phyloP scores from a whole-genome alignment of 2,797 vertebrate species.

The Poecilia velifera region DNA sequence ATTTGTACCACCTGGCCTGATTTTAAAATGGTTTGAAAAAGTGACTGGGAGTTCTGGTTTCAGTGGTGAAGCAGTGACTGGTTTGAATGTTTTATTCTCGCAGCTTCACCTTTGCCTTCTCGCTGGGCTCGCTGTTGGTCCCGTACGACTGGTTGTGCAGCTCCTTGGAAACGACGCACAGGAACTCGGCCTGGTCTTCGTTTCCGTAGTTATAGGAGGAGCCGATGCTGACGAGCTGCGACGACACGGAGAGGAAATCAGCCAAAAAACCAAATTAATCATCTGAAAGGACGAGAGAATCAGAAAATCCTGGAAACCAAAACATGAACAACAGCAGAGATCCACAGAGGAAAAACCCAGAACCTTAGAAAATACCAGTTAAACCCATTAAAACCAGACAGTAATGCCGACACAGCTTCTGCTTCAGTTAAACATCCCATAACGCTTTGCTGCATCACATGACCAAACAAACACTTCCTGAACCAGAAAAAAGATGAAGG shows the following conservation, averaged over 20 bases:
- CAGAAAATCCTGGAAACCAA: constrained; percentile 9
- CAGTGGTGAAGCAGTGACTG: neutral
- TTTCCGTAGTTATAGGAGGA: constrained; percentile 99
- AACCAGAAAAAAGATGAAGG: too few species aligned
- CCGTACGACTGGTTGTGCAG: constrained; percentile 94
- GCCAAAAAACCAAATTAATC: constrained; percentile 7
- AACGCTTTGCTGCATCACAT: too few species aligned
- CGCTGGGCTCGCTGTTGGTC: constrained; percentile 93
- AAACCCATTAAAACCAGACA: neutral
- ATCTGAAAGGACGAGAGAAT: constrained; percentile 25
- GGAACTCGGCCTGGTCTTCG: constrained; percentile 98
- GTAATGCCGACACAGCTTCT: too few species aligned
- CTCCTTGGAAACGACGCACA: constrained; percentile 99
- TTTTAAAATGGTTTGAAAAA: too few species aligned
- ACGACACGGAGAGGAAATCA: constrained; percentile 37
- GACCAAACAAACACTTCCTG: too few species aligned
- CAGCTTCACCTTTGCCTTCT: constrained; percentile 95
- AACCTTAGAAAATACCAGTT: neutral
- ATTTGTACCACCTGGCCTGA: neutral
- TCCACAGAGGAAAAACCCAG: neutral
- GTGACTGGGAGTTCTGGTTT: neutral
- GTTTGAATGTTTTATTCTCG: neutral
- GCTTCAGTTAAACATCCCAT: neutral
- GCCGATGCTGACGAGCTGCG: constrained; percentile 95
- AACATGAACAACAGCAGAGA: constrained; percentile 9